phyloP scores from a whole-genome alignment of 2,797 vertebrate species.

The Eleutherodactylus coqui region DNA sequence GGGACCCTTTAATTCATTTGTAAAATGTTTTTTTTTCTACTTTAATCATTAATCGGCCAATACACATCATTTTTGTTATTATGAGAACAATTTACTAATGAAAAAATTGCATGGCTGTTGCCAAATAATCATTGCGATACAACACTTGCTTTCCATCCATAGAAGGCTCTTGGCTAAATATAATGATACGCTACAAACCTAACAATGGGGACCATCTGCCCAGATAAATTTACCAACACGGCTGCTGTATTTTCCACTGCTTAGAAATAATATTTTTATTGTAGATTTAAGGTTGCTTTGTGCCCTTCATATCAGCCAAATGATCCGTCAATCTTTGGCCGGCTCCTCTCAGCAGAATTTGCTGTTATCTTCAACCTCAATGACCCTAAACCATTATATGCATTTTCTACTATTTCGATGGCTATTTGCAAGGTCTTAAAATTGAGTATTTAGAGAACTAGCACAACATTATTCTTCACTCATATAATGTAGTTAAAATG shows the following conservation, averaged over 20 bases:
- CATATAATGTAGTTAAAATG: conserved; percentile 13
- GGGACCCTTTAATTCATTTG: background rate
- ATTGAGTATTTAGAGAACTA: background rate
- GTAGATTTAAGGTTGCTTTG: background rate
- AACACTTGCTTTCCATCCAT: background rate
- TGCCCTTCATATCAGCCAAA: background rate
- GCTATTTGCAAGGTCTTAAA: background rate
- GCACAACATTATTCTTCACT: background rate
- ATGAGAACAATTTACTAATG: background rate
- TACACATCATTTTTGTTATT: background rate
- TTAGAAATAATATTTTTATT: background rate
- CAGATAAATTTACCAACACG: background rate
- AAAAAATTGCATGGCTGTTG: background rate
- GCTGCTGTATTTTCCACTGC: background rate
- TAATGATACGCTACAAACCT: background rate
- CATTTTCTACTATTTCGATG: background rate
- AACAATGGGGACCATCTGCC: background rate
- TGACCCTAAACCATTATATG: background rate
- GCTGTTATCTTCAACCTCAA: background rate
- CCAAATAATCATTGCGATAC: background rate
- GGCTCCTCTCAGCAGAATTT: background rate
- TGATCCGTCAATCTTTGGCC: background rate
- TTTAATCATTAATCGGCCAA: background rate
- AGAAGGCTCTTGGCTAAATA: background rate
- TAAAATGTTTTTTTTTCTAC: background rate